Evolutionary conservation across 2,797 vertebrate species (phyloP), one percentile per base, ranked within the genome.

Genomic region (Passerculus sandwichensis): DNA sequence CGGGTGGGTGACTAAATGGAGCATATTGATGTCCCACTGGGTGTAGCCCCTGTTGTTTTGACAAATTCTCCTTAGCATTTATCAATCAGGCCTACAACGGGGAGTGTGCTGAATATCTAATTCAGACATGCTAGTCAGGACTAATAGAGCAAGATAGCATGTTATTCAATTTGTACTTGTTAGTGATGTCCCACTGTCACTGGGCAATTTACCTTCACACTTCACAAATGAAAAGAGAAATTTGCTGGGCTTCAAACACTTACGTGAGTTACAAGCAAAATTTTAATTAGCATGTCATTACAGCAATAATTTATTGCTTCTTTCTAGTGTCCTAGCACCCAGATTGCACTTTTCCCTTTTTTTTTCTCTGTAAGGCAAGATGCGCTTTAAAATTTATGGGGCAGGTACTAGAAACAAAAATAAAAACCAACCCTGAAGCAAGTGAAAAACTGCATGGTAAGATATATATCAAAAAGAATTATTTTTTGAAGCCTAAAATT

Each of bases 281-380:
- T 99, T 99, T 99, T 99, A 99, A 99, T 99, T 99, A 99, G 98
- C 98, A 98, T 98, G 97, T 98, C 99, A 98, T 98, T 98, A 98
- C 97, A 94, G 98, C 97, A 98, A 98, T 99, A 98, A 99, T 99
- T 99, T 98, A 99, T 98, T 98, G 98, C 97, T 98, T 96, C 98
- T 98, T 98, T 98, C 98, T 98, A 97, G 93, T 95, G 94, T 82
- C 85, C 95, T 94, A 92, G 94, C 84, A 89, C 82, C 78, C 92
- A 97, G 94, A 96, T 93, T 94, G 71, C 34, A 88, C 81, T 96
- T 96, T 96, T 78, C 40, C 38, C 78, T 57, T 57, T 57, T 56
- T 56, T 57, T 57, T 34, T 11, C 12, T 15, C 50, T 88, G 73
- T 90, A 85, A 85, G 66, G 64, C 93, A 59, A 66, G 50, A 89